Evolutionary conservation across 2,113 vertebrate species (phyloP).

Genomic region (Seriola dumerili): DNA sequence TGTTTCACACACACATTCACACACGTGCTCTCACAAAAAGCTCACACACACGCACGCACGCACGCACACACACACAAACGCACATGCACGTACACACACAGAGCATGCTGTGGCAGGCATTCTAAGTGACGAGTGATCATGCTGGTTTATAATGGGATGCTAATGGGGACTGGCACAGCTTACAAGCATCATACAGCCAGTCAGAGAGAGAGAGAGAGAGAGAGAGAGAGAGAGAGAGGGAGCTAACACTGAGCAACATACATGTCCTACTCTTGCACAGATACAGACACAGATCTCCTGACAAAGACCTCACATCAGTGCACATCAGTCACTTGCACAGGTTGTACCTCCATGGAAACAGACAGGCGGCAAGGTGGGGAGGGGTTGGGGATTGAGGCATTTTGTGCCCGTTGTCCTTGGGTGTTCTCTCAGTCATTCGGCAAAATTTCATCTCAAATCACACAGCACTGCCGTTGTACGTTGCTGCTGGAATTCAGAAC

Average conservation of each 20-base stretch:
- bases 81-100: conserved; percentile 34
- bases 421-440: conserved; percentile 32
- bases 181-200: conserved; percentile 71
- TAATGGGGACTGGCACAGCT: conserved; percentile 83
- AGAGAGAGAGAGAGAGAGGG: conserved; percentile 26
- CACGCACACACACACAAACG: neutral
- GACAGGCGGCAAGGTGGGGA: conserved; percentile 20
- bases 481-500: conserved; percentile 23
- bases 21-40: conserved; percentile 27
- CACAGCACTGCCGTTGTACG: neutral
- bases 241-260: conserved; percentile 60
- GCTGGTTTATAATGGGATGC: conserved; percentile 84
- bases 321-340: conserved; percentile 46
- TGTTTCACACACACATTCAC: conserved; percentile 52
- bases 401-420: conserved; percentile 33
- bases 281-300: conserved; percentile 38
- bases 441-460: conserved; percentile 36
- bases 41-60: neutral
- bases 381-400: conserved; percentile 15
- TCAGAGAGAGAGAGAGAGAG: conserved; percentile 33
- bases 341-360: conserved; percentile 19
- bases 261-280: conserved; percentile 58
- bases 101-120: conserved; percentile 74
- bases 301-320: conserved; percentile 51
- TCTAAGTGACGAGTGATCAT: conserved; percentile 79